A percentile compares a stretch with the other conserved stretches of the same genome.
Conservation (phyloP, 2,888 invertebrate species). For the Caenorhabditis drosophilae region DNA sequence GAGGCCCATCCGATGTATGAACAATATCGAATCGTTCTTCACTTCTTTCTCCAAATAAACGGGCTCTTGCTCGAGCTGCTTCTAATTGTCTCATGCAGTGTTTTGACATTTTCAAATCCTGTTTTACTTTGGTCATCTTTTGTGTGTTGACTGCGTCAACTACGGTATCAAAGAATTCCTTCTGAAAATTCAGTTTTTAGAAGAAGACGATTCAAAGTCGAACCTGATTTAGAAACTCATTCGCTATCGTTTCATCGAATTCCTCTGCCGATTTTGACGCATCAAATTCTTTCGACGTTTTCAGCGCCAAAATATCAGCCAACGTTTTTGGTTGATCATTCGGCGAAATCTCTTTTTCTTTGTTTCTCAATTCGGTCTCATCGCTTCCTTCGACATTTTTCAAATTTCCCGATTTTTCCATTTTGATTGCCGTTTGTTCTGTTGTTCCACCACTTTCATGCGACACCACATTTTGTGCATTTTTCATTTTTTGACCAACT, state of each 20-base stretch:
- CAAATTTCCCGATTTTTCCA: constrained; percentile 2
- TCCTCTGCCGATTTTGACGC: too few relatives aligned
- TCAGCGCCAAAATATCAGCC: constrained; percentile 13
- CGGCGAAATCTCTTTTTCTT: constrained; percentile 2
- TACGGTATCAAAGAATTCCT: too few relatives aligned
- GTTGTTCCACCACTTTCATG: neutral
- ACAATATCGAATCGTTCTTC: constrained; percentile 18
- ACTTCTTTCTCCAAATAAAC: constrained; percentile 25
- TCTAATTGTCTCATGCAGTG: constrained; percentile 33
- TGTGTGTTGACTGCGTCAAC: too few relatives aligned
- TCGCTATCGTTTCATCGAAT: too few relatives aligned
- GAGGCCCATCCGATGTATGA: constrained; percentile 20
- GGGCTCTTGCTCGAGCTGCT: constrained; percentile 29
- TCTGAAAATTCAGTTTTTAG: too few relatives aligned
- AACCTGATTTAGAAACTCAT: too few relatives aligned
- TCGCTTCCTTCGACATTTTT: constrained; percentile 9
- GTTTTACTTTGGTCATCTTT: constrained; percentile 17
- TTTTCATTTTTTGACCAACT: neutral
- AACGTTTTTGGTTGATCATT: constrained; percentile 15
- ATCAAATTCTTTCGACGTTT: too few relatives aligned
- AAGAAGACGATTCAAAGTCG: too few relatives aligned
- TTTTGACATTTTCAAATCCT: constrained; percentile 23
- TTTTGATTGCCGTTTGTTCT: neutral
- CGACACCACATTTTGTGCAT: neutral
- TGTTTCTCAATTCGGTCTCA: neutral